Percentiles rank a stretch among this genome's conserved stretches.
phyloP scores from a whole-genome alignment of 2,113 vertebrate genomes.

The Microcebus ravelobensis region DNA sequence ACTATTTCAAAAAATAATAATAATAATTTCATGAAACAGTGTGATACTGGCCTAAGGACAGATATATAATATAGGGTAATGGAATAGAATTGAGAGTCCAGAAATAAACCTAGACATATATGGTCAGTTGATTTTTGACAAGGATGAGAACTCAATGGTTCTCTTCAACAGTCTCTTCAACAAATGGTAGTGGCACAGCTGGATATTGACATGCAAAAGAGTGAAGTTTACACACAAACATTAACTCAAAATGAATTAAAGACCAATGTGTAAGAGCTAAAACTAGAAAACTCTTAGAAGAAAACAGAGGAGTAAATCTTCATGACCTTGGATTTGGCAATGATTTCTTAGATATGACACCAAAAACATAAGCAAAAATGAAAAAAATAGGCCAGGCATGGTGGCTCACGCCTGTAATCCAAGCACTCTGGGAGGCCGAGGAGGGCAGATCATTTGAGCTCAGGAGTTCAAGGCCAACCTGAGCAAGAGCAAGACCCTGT shows the following conservation, averaged over 20 bases:
- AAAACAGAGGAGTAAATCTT: background rate
- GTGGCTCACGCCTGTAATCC: too few species aligned
- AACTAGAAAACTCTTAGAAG: background rate
- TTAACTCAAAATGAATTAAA: background rate
- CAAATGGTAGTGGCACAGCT: background rate
- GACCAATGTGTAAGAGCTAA: background rate
- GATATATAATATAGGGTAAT: background rate
- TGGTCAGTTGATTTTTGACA: background rate
- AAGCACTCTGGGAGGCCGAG: too few species aligned
- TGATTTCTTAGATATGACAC: background rate
- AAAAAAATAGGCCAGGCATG: too few species aligned
- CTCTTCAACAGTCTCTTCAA: background rate
- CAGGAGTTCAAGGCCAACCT: too few species aligned
- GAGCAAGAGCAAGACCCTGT: too few species aligned
- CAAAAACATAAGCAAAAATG: background rate
- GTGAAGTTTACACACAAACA: background rate
- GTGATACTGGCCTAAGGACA: background rate
- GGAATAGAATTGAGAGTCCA: background rate
- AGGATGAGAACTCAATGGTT: background rate
- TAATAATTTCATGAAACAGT: background rate
- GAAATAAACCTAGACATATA: background rate
- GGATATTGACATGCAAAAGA: background rate
- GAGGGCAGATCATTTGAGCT: too few species aligned
- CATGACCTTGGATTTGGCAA: background rate
- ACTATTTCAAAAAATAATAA: background rate